A percentile compares a stretch with the other conserved stretches of the same genome.
Conservation (phyloP, 2,113 vertebrate species). For the Raja brachyura region DNA sequence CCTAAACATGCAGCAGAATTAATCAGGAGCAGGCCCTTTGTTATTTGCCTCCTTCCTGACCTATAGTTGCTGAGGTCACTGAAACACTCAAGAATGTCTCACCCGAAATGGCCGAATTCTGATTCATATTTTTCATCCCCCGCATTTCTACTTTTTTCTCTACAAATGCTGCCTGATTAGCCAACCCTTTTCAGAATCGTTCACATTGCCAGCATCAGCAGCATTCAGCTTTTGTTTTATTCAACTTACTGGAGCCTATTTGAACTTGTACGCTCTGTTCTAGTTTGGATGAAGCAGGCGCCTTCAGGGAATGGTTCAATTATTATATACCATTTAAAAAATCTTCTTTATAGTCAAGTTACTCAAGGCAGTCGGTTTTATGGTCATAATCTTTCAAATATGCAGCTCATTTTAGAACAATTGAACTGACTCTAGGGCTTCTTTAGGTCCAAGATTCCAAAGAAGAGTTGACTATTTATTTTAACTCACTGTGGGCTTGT, state of each 20-base stretch:
- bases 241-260: background rate
- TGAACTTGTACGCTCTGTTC: background rate
- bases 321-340: background rate
- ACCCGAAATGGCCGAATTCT: background rate
- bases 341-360: background rate
- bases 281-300: background rate
- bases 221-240: background rate
- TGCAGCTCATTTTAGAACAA: background rate
- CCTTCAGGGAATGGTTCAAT: background rate
- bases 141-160: background rate
- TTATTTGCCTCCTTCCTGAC: background rate
- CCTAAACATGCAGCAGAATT: background rate
- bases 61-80: background rate
- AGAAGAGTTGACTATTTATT: background rate
- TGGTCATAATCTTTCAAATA: background rate
- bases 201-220: conserved; percentile 6
- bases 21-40: background rate
- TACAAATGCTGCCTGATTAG: background rate
- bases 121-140: too few relatives aligned
- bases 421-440: background rate
- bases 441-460: background rate
- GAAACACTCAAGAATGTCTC: background rate
- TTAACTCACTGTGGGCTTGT: background rate
- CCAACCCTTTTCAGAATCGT: background rate
- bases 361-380: background rate